A percentile compares a stretch with the other conserved stretches of the same genome.
Conservation (phyloP, 2,113 vertebrate species). For the Ceratotherium simum region DNA sequence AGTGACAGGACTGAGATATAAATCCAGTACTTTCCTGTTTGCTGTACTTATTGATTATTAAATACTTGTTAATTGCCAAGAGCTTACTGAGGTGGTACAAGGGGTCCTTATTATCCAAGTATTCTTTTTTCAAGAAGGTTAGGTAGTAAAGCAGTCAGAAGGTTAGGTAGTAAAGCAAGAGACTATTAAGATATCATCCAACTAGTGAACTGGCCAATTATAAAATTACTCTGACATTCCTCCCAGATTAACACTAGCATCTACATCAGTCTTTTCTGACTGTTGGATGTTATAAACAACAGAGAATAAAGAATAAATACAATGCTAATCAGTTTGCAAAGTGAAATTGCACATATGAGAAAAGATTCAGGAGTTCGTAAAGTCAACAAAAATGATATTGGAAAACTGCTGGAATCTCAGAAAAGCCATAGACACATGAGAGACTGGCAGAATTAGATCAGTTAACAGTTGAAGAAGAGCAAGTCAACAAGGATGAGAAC, state of each 20-base stretch:
- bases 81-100: constrained; percentile 36
- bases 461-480: constrained; percentile 36
- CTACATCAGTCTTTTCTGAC: constrained; percentile 44
- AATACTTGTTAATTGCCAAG: constrained; percentile 41
- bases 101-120: neutral
- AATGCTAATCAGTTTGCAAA: constrained; percentile 37
- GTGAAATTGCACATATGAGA: constrained; percentile 57
- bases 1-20: constrained; percentile 17
- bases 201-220: constrained; percentile 58
- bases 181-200: constrained; percentile 58
- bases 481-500: neutral
- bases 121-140: neutral
- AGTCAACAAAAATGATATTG: constrained; percentile 51
- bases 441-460: constrained; percentile 14
- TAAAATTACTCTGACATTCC: constrained; percentile 59
- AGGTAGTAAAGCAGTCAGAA: too few relatives aligned
- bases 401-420: constrained; percentile 37
- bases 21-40: constrained; percentile 9
- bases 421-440: neutral
- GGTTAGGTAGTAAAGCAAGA: constrained; percentile 19
- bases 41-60: constrained; percentile 37
- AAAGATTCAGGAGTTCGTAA: constrained; percentile 42
- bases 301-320: constrained; percentile 49
- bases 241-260: constrained; percentile 55
- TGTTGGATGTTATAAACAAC: constrained; percentile 33